Percentiles rank a stretch among this genome's conserved stretches.
Conservation (phyloP, 1,140 invertebrate species). For the Cecropterus lyciades region DNA sequence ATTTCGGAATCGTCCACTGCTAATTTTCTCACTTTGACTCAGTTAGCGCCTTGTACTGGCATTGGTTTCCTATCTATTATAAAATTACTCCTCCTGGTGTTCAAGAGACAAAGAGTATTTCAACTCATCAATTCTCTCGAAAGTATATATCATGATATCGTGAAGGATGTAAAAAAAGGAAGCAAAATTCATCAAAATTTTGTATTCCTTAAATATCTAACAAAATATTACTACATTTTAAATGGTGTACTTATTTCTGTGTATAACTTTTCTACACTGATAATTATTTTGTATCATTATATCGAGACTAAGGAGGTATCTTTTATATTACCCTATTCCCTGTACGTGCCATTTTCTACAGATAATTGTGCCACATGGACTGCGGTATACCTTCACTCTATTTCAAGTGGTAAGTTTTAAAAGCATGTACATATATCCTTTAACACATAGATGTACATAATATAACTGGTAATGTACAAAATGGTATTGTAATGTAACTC, state of each 20-base stretch:
- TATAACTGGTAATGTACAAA: too few species aligned
- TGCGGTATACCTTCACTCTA: constrained; percentile 48
- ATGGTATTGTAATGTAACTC: too few species aligned
- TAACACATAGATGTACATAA: too few species aligned
- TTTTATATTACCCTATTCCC: constrained; percentile 49
- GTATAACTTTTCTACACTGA: constrained; percentile 55
- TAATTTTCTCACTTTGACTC: constrained; percentile 52
- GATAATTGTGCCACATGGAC: constrained; percentile 47
- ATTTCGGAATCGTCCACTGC: constrained; percentile 50
- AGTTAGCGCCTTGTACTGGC: constrained; percentile 52
- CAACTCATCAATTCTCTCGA: constrained; percentile 42
- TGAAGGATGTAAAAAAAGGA: constrained; percentile 39
- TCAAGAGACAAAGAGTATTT: constrained; percentile 47
- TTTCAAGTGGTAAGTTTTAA: constrained; percentile 54
- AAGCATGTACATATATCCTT: too few species aligned
- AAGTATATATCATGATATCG: constrained; percentile 40
- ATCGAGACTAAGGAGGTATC: constrained; percentile 36
- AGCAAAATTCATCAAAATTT: constrained; percentile 42
- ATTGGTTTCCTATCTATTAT: constrained; percentile 47
- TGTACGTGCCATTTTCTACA: constrained; percentile 52
- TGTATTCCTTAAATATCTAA: constrained; percentile 43
- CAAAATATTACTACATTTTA: constrained; percentile 57
- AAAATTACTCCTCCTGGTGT: constrained; percentile 44
- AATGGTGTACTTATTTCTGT: constrained; percentile 54
- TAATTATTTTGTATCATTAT: constrained; percentile 52